Evolutionary conservation across 2,888 invertebrate genomes (phyloP).

Genomic region (Doris montereyensis): DNA sequence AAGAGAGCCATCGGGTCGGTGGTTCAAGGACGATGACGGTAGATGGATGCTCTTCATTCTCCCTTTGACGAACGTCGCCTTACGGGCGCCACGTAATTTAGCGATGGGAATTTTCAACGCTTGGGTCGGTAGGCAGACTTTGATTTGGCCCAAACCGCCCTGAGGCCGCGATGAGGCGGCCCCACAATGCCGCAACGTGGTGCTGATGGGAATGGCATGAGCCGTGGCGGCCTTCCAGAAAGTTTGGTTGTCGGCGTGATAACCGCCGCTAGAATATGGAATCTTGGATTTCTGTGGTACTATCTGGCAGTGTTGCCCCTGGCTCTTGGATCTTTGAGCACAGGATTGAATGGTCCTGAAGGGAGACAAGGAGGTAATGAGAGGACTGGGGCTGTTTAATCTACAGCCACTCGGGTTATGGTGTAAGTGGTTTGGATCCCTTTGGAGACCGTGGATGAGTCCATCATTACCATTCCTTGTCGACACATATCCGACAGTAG

Average conservation of each 20-base stretch:
- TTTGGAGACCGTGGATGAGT: background rate
- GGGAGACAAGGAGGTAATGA: constrained; percentile 39
- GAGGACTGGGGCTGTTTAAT: constrained; percentile 24
- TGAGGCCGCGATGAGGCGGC: background rate
- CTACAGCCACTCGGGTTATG: too few relatives aligned
- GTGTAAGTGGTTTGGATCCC: too few relatives aligned
- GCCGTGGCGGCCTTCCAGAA: too few relatives aligned
- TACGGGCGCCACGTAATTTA: constrained; percentile 32
- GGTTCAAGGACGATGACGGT: too few relatives aligned
- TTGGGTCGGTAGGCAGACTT: constrained; percentile 41
- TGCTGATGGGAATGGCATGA: constrained; percentile 32
- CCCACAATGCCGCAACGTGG: constrained; percentile 18
- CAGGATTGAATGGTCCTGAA: constrained; percentile 28
- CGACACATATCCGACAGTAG: too few relatives aligned
- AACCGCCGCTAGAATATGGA: constrained; percentile 7
- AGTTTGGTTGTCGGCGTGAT: constrained; percentile 6
- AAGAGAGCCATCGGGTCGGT: too few relatives aligned
- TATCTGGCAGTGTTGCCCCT: constrained; percentile 15
- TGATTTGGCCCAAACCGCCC: constrained; percentile 30
- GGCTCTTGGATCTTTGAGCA: constrained; percentile 10
- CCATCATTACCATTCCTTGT: too few relatives aligned
- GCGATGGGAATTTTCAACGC: constrained; percentile 39
- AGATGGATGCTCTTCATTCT: constrained; percentile 28
- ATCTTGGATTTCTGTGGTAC: constrained; percentile 34
- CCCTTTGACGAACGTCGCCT: constrained; percentile 32